Evolutionary conservation across 2,113 vertebrate species (phyloP).

Genomic region (Antigone vipio): DNA sequence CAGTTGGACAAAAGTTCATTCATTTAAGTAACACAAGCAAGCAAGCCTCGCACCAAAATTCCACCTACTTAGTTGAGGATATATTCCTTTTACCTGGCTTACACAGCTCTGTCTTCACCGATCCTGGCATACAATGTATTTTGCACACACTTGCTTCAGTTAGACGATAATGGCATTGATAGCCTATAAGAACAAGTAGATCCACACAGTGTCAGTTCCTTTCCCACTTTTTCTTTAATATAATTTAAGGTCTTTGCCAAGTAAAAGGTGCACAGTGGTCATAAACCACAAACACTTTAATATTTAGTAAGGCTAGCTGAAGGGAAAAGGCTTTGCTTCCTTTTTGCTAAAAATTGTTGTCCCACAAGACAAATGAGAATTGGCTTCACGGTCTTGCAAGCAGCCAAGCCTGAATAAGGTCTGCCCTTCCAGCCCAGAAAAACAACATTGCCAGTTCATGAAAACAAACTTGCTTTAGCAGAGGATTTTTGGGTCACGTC

Average conservation of each 20-base stretch:
- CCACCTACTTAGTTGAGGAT: not conserved
- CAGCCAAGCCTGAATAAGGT: not conserved
- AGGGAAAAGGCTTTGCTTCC: not conserved
- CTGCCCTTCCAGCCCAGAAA: not conserved
- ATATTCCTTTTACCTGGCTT: not conserved
- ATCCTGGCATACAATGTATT: not conserved
- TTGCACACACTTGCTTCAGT: not conserved
- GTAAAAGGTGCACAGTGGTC: not conserved
- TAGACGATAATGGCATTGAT: rapidly evolving
- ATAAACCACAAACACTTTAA: not conserved
- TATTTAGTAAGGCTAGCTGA: not conserved
- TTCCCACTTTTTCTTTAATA: not conserved
- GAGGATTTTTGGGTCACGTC: conserved; percentile 11
- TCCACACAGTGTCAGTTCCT: not conserved
- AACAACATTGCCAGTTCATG: not conserved
- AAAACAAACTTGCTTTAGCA: conserved; percentile 13
- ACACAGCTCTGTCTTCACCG: not conserved
- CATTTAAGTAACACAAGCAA: not conserved
- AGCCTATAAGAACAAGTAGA: not conserved
- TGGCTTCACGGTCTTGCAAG: not conserved
- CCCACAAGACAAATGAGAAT: not conserved
- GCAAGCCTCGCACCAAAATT: not conserved
- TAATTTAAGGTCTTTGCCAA: not conserved
- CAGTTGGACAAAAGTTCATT: not conserved
- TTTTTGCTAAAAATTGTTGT: not conserved